A percentile compares a stretch with the other conserved stretches of the same genome.
These are phyloP conservation scores for Periparus ater DNA, from an alignment of 2,797 vertebrate species.

Conservation along the genomic window DNA sequence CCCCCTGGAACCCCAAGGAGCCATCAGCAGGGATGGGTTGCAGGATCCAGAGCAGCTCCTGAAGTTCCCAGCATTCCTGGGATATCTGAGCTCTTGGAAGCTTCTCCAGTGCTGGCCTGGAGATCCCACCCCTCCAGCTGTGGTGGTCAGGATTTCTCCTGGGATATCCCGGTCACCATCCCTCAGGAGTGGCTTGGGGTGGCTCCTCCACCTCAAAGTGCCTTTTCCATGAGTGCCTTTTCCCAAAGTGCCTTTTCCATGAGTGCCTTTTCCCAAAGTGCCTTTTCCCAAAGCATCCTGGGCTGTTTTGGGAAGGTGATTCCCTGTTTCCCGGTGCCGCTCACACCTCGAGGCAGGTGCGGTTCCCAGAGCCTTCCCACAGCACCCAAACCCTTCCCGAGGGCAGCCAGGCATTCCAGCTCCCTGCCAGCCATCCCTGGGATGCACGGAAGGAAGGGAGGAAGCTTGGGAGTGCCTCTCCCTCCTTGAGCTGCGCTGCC, in stretches of 20 bases:
- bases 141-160: fast-evolving
- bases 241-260: too few species aligned
- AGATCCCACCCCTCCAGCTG: not conserved
- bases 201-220: not conserved
- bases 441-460: not conserved
- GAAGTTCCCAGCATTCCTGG: not conserved
- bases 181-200: fast-evolving
- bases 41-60: not conserved
- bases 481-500: not conserved
- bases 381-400: not conserved
- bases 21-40: not conserved
- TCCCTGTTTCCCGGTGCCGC: not conserved
- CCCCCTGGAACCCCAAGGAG: not conserved
- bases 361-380: not conserved
- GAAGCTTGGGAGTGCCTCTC: not conserved
- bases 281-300: not conserved
- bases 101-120: not conserved
- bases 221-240: too few species aligned
- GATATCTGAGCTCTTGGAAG: not conserved
- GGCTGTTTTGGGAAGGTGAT: not conserved
- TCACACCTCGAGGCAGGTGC: fast-evolving
- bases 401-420: not conserved
- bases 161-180: not conserved
- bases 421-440: not conserved
- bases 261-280: too few species aligned